Evolutionary conservation across 1,140 invertebrate species (phyloP), one percentile per base, ranked within the genome.

Genomic region (Oncopodura yosiiana): DNA sequence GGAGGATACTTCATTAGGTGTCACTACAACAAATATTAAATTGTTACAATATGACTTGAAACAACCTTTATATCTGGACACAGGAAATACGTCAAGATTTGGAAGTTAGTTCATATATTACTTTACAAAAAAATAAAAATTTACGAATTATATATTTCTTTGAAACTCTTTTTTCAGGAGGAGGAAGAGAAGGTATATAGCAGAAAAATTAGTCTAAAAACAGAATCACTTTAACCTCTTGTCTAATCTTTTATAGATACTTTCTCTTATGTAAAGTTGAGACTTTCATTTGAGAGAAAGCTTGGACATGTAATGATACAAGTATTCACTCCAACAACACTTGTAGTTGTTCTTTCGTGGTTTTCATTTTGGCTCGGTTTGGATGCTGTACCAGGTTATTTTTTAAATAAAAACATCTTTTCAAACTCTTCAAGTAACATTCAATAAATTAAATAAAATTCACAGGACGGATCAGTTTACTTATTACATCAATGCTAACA

Each of bases 331-430:
- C 87, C 87, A 0, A 89, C 85, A 2, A 81, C 82, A 2, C 70
- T 92, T 5, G 85, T 91, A 6, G 87, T 91, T 4, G 83, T 87
- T 75, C 69, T 91, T 0, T 87, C 84, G 0, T 91, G 87, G 87
- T 87, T 90, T 64, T 86, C 84, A 61, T 88, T 90, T 66, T 90
- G 86, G 85, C 68, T 89, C 9, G 84, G 84, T 27, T 70, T 88
- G 55, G 86, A 90, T 66, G 84, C 85, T 1, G 84, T 89, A 45
- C 86, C 86, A 3, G n/a, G n/a, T n/a, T 34, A n/a, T 9, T 9
- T 8, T 34, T 34, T 34, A 9, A n/a, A 34, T 34, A 8, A 34
- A 9, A 8, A 46, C 16, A 24, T 21, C 21, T 24, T 21, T 24
- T 43, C 6, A 24, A 24, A n/a, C 19, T 8, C 19, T 4, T 18